Evolutionary conservation across 1,140 invertebrate genomes (phyloP).

Genomic region (Oncopeltus fasciatus): DNA sequence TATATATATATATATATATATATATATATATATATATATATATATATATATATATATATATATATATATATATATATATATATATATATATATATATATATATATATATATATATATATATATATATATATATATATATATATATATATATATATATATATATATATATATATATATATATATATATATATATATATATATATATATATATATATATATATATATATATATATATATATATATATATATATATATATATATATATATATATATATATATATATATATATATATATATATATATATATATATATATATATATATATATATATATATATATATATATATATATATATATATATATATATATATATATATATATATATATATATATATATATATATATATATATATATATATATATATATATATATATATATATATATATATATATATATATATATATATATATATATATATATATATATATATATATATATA

Average conservation of each 20-base stretch:
- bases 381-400: neutral
- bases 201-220: conserved; percentile 1
- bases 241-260: neutral
- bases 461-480: neutral
- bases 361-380: neutral
- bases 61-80: neutral
- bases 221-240: neutral
- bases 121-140: neutral
- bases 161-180: neutral
- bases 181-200: neutral
- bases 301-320: neutral
- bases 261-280: neutral
- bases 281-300: neutral
- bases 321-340: neutral
- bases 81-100: neutral
- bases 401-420: neutral
- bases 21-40: neutral
- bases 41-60: neutral
- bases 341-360: neutral
- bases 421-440: conserved; percentile 1
- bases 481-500: neutral
- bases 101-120: neutral
- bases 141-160: neutral
- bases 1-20: neutral
- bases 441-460: neutral